Evolutionary conservation across 1,140 invertebrate species (phyloP), one percentile per base, ranked within the genome.

Genomic region (Theocolax elegans): DNA sequence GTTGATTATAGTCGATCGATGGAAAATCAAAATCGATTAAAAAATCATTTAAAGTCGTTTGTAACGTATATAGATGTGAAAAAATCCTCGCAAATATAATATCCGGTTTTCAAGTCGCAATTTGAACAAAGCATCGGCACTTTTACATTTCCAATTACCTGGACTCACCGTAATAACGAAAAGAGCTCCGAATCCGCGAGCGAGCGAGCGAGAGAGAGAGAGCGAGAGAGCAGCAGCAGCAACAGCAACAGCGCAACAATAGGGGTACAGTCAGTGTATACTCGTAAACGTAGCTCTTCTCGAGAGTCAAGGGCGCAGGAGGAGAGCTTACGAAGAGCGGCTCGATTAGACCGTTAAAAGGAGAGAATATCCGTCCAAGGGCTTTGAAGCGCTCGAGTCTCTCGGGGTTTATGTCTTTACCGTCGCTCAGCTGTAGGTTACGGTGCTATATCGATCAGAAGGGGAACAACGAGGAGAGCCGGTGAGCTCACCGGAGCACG

Each of bases 361-460:
- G 59, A 63, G 46, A 71, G 64, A 67, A 54, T 54, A 38, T 62
- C 29, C 53, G 65, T 71, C 40, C 29, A 59, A 51, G 19, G 29
- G 58, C n/a, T 59, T 17, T 46, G 40, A 46, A 60, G 25, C 6
- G 21, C 40, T 42, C 63, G 35, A n/a, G n/a, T n/a, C 1, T 51
- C 49, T 65, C 25, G n/a, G n/a, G 38, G 25, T 66, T 66, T 56
- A 65, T 53, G 48, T 42, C 23, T 65, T 65, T 65, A 64, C 38
- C 38, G 63, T 54, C 53, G 40, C 49, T 38, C 62, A 35, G 40
- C 49, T 78, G 73, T 76, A 77, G 77, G 73, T 80, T 77, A 79
- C 68, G 63, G 71, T 77, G 71, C 74, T 79, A 80, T 73, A 67
- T 76, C 71, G 76, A 75, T 76, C 74, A 74, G 74, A 63, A 62